phyloP scores from a whole-genome alignment of 2,888 invertebrate species.

The Dryocosmus kuriphilus region DNA sequence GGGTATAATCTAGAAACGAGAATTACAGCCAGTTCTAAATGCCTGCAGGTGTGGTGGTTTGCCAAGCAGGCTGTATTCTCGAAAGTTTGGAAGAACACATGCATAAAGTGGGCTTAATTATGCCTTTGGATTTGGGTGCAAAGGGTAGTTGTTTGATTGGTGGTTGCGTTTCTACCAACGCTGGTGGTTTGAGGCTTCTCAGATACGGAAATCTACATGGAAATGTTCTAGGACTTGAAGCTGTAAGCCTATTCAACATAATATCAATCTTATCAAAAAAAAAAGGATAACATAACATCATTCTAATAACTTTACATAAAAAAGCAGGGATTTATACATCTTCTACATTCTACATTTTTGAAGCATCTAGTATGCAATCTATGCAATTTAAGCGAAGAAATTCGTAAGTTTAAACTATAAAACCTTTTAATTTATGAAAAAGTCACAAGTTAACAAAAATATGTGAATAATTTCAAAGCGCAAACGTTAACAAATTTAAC shows the following conservation, averaged over 20 bases:
- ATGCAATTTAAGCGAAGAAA: no score
- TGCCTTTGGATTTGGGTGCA: slow-evolving; percentile 97
- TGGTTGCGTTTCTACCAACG: slow-evolving; percentile 97
- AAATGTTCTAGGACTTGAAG: slow-evolving; percentile 93
- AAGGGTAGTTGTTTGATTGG: slow-evolving; percentile 98
- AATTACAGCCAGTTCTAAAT: slow-evolving; percentile 21
- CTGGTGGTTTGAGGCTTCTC: slow-evolving; percentile 95
- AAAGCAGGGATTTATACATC: no score
- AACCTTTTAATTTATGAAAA: no score
- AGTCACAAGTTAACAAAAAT: no score
- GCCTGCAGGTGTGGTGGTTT: slow-evolving; percentile 84
- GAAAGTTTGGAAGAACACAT: slow-evolving; percentile 90
- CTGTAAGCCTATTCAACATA: slow-evolving; percentile 81
- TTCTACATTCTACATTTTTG: no score
- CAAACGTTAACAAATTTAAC: no score
- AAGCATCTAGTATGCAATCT: no score
- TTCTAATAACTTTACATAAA: no score
- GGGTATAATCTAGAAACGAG: not conserved
- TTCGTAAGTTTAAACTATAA: no score
- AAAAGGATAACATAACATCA: no score
- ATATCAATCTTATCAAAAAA: not conserved
- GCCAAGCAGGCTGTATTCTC: slow-evolving; percentile 96
- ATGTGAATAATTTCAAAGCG: no score
- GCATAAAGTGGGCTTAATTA: slow-evolving; percentile 86
- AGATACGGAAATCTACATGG: slow-evolving; percentile 97